These are phyloP conservation scores for Hemiprocne comata DNA, from an alignment of 2,113 vertebrate genomes.

Conservation along the genomic window DNA sequence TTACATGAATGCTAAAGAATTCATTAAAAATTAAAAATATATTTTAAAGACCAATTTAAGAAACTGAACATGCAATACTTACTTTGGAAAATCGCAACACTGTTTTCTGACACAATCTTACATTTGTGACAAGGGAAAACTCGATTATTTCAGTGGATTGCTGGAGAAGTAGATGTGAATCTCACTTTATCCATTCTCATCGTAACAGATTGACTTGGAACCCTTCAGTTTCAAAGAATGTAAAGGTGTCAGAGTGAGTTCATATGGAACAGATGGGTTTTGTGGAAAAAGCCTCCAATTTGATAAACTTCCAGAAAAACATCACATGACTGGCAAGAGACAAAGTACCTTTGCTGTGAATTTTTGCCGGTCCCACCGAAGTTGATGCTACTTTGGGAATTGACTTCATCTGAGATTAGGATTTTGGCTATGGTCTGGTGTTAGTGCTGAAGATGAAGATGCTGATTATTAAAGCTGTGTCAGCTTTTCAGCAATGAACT, in stretches of 20 bases:
- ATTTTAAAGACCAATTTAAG: conserved; percentile 17
- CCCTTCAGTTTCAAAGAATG: conserved; percentile 6
- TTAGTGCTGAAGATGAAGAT: background rate
- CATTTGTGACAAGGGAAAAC: background rate
- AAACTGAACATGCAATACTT: background rate
- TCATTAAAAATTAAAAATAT: background rate
- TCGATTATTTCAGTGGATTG: background rate
- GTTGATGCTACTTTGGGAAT: background rate
- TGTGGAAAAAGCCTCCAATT: background rate
- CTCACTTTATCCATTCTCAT: background rate
- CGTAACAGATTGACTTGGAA: background rate
- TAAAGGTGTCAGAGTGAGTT: conserved; percentile 33
- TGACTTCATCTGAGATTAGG: background rate
- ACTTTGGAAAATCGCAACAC: background rate
- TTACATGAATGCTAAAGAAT: background rate
- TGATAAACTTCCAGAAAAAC: conserved; percentile 6
- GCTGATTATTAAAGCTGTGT: background rate
- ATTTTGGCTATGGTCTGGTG: background rate
- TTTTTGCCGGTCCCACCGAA: background rate
- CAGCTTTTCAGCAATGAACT: background rate
- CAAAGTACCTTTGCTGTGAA: background rate
- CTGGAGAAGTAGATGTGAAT: background rate
- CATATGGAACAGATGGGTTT: conserved; percentile 21
- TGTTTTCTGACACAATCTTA: background rate
- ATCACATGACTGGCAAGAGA: background rate